A percentile compares a stretch with the other conserved stretches of the same genome.
Conservation (phyloP, 2,888 invertebrate species). For the Leucozona laternaria region DNA sequence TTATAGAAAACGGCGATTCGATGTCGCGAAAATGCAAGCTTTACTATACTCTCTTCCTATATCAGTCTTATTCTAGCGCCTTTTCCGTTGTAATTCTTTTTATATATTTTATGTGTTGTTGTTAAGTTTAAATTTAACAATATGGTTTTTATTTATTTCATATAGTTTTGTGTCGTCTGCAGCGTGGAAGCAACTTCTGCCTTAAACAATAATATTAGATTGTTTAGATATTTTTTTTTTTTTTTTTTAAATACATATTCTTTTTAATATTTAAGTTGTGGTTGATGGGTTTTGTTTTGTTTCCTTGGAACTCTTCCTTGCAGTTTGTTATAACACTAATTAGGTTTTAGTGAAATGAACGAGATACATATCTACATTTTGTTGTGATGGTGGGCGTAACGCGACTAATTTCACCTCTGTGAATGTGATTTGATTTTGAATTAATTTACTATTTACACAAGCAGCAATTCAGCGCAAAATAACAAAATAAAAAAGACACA, state of each 20-base stretch:
- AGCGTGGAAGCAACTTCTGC: conserved; percentile 57
- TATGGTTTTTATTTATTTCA: conserved; percentile 60
- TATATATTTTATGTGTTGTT: conserved; percentile 56
- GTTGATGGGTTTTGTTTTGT: conserved; percentile 71
- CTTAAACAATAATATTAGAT: conserved; percentile 47
- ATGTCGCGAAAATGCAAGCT: conserved; percentile 47
- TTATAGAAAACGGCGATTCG: conserved; percentile 1
- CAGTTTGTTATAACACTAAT: conserved; percentile 59
- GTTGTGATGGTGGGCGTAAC: conserved; percentile 44
- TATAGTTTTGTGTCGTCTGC: conserved; percentile 73
- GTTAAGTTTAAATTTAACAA: conserved; percentile 65
- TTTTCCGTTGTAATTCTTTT: conserved; percentile 37
- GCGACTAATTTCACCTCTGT: conserved; percentile 68
- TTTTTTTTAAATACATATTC: conserved; percentile 25
- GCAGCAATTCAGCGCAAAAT: conserved; percentile 55
- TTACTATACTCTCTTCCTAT: conserved; percentile 29
- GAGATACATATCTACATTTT: conserved; percentile 2
- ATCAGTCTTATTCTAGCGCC: conserved; percentile 4
- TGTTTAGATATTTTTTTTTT: conserved; percentile 37
- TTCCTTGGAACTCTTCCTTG: conserved; percentile 56
- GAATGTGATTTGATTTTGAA: conserved; percentile 48
- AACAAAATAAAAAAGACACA: conserved; percentile 37
- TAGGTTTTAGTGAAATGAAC: conserved; percentile 33
- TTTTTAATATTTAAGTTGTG: conserved; percentile 44
- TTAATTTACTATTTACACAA: conserved; percentile 46